Evolutionary conservation across 2,113 vertebrate genomes (phyloP).

Genomic region (Prunella fulvescens): DNA sequence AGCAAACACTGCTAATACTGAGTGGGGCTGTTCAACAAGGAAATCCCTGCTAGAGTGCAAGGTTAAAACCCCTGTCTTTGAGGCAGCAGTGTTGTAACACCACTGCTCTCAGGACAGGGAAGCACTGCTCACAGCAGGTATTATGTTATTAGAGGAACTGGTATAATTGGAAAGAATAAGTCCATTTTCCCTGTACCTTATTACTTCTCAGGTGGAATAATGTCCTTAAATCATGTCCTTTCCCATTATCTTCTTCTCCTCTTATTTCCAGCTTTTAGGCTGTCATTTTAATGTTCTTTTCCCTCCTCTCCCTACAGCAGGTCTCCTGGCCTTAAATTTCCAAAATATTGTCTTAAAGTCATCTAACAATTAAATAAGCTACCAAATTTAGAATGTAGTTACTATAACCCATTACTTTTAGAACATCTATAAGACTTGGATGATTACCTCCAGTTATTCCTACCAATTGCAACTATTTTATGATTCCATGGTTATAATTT

Average conservation of each 20-base stretch:
- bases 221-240: not conserved
- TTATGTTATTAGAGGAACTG: not conserved
- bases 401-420: not conserved
- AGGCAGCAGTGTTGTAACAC: not conserved
- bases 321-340: not conserved
- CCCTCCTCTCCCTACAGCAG: not conserved
- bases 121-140: not conserved
- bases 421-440: not conserved
- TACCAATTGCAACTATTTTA: not conserved
- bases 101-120: not conserved
- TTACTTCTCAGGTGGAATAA: not conserved
- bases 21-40: not conserved
- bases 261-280: not conserved
- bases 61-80: not conserved
- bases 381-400: not conserved
- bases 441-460: not conserved
- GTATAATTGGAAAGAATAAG: not conserved
- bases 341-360: not conserved
- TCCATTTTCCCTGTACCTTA: not conserved
- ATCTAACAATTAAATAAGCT: not conserved
- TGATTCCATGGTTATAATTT: not conserved
- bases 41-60: not conserved
- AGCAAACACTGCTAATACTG: not conserved
- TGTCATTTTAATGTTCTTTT: not conserved
- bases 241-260: not conserved